Evolutionary conservation across 2,797 vertebrate genomes (phyloP), one percentile per base, ranked within the genome.

Genomic region (Danio choprae): DNA sequence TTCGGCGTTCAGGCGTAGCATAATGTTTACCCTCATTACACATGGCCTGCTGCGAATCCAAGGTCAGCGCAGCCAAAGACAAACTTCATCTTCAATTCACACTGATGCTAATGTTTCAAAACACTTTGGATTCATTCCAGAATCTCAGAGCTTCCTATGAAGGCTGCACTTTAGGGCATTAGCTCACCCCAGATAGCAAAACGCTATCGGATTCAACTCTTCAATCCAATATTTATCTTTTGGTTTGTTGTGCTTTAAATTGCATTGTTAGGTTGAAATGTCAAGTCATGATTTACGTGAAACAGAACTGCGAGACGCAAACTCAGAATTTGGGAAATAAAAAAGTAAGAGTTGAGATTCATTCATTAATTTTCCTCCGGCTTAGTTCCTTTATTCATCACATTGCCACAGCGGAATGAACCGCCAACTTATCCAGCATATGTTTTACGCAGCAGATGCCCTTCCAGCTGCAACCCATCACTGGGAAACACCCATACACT

Each of bases 1-100:
- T 69, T 70, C 76, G 18, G 43, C 36, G 53, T 79, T 65, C 46
- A 22, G 63, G 36, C 20, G 29, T 71, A 67, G 63, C 73, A 40
- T 53, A 79, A 59, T 69, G 76, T 82, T 82, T 77, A 82, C 69
- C 71, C 70, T 83, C 74, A 81, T 83, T 75, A 76, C 70, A 81
- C 63, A 51, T 22, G 13, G 77, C 46, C 48, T 38, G 53, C 40
- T 38, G 81, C 60, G 64, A 71, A 68, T 79, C 46, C 77, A 86
- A 84, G 85, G 83, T 83, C 81, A 81, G 20, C 12, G 8, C 36
- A 44, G 68, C 38, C 68, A 56, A 65, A 81, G 41, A 63, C 29
- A 40, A 58, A 56, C 41, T 46, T 76, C 50, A 76, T 64, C 62
- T 36, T 7, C 46, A 65, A 36, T 77, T 56, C 50, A 55, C 40